Conservation (phyloP, 2,888 invertebrate genomes). For the Steinernema hermaphroditum region DNA sequence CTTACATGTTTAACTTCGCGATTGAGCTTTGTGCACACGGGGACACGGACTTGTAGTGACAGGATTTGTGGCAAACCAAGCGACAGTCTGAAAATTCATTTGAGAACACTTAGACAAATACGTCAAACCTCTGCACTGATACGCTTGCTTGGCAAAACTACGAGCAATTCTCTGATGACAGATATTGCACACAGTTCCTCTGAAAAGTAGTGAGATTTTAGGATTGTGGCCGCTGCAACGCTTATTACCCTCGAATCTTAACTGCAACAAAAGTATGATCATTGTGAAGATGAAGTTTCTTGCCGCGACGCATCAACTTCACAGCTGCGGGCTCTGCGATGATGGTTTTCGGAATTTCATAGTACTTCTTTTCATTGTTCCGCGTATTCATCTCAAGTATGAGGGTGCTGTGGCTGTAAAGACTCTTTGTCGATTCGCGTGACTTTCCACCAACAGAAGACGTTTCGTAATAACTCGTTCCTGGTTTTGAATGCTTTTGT, state of each 20-base stretch:
- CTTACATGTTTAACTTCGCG: conserved; percentile 15
- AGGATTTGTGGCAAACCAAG: conserved; percentile 65
- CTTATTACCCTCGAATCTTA: conserved; percentile 60
- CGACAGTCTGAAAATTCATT: conserved; percentile 59
- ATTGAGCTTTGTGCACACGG: conserved; percentile 53
- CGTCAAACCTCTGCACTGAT: conserved; percentile 65
- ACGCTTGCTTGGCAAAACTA: conserved; percentile 66
- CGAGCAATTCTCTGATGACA: conserved; percentile 59
- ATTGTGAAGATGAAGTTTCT: conserved; percentile 66
- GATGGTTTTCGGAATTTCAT: conserved; percentile 61
- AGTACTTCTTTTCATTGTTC: conserved; percentile 48
- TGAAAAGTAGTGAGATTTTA: conserved; percentile 45
- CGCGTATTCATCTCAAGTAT: conserved; percentile 53
- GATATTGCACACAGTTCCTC: conserved; percentile 63
- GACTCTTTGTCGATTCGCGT: conserved; percentile 53
- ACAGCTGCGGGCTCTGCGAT: conserved; percentile 52
- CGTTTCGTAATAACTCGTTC: conserved; percentile 44
- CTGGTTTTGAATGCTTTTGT: neutral
- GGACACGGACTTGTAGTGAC: conserved; percentile 62
- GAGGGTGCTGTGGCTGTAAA: conserved; percentile 59
- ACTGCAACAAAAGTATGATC: conserved; percentile 67
- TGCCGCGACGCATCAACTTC: conserved; percentile 61
- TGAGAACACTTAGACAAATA: neutral
- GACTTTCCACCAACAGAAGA: conserved; percentile 54
- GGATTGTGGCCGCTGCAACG: neutral